Percentiles rank a stretch among this genome's conserved stretches.
phyloP scores from a whole-genome alignment of 2,113 vertebrate species.

The Vulpes lagopus region DNA sequence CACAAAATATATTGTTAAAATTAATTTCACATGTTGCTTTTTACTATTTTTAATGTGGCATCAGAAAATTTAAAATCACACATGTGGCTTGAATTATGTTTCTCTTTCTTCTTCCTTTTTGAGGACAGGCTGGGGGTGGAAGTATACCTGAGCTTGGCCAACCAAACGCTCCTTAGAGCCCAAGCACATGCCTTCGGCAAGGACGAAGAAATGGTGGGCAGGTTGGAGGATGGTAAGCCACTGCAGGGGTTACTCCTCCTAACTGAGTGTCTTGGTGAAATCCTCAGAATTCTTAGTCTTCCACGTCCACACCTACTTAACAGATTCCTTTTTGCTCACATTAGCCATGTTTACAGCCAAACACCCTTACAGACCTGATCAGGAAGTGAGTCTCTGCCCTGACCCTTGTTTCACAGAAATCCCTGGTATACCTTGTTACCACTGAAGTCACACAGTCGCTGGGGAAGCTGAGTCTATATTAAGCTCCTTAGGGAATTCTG shows the following conservation, averaged over 20 bases:
- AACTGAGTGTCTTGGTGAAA: not conserved
- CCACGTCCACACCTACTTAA: not conserved
- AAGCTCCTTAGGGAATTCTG: not conserved
- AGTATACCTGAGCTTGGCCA: not conserved
- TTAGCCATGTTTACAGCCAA: not conserved
- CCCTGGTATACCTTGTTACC: not conserved
- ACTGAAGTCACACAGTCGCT: not conserved
- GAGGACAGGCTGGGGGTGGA: not conserved
- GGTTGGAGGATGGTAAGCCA: not conserved
- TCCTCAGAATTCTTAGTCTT: not conserved
- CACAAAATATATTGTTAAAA: not conserved
- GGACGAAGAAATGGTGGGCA: not conserved
- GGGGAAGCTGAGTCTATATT: not conserved
- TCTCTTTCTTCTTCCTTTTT: not conserved
- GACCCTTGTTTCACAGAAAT: not conserved
- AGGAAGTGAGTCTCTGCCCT: not conserved
- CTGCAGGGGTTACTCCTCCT: not conserved
- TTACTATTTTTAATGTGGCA: not conserved
- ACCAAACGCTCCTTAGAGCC: not conserved
- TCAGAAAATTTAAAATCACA: not conserved
- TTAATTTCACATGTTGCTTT: not conserved
- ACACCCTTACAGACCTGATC: not conserved
- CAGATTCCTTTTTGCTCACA: not conserved
- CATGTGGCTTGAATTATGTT: not conserved
- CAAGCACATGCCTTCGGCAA: not conserved